phyloP scores from a whole-genome alignment of 1,140 invertebrate species.

The Dendrolimus kikuchii region DNA sequence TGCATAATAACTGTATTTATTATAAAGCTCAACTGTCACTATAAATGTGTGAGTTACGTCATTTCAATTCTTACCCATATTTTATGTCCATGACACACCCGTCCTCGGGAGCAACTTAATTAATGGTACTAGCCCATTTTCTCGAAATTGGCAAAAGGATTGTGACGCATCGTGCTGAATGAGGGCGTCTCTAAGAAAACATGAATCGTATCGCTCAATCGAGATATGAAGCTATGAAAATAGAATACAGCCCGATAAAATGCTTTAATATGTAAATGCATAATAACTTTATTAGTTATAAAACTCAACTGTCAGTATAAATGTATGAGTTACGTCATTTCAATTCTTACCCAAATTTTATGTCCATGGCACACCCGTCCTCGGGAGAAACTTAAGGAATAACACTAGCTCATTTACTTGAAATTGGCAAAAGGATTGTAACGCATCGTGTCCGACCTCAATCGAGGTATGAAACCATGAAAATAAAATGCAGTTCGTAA shows the following conservation, averaged over 20 bases:
- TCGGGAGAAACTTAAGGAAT: not conserved
- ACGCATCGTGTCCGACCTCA: not conserved
- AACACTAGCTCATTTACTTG: not conserved
- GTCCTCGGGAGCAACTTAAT: not conserved
- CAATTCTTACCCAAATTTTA: not conserved
- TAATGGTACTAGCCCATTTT: not conserved
- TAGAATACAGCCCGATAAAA: too few species aligned
- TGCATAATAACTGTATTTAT: too few species aligned
- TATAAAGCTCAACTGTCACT: too few species aligned
- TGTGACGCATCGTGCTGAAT: not conserved
- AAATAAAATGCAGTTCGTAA: too few species aligned
- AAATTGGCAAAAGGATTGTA: not conserved
- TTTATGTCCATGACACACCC: not conserved
- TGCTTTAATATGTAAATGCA: too few species aligned
- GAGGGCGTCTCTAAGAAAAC: not conserved
- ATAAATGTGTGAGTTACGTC: too few species aligned
- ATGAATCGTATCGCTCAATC: conserved; percentile 1
- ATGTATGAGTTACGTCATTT: not conserved
- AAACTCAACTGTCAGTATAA: too few species aligned
- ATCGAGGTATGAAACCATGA: not conserved
- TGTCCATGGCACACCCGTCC: not conserved
- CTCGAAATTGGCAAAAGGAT: not conserved
- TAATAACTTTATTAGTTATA: too few species aligned
- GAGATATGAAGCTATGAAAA: too few species aligned
- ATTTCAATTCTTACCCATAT: not conserved